A percentile compares a stretch with the other conserved stretches of the same genome.
These are phyloP conservation scores for Prionace glauca DNA, from an alignment of 2,797 vertebrate species.

Conservation along the genomic window DNA sequence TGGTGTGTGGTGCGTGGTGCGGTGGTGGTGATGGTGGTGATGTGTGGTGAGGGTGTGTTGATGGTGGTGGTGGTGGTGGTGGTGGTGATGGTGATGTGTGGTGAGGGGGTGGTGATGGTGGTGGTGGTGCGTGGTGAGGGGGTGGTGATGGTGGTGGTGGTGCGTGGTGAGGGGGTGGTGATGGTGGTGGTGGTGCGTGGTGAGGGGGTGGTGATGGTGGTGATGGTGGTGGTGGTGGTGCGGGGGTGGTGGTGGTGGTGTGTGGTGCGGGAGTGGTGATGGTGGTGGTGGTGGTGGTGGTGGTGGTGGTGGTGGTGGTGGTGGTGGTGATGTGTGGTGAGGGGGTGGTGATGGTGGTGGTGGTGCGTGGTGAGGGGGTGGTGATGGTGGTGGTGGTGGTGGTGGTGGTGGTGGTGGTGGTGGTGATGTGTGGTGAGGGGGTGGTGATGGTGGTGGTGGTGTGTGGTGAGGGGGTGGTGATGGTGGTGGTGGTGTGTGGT, in stretches of 20 bases:
- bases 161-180: too few relatives aligned
- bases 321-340: too few relatives aligned
- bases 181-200: background rate
- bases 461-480: too few relatives aligned
- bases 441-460: background rate
- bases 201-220: background rate
- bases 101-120: background rate
- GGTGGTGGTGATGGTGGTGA: background rate
- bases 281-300: too few relatives aligned
- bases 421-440: background rate
- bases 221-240: too few relatives aligned
- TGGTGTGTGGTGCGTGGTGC: background rate
- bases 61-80: fast-evolving
- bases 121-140: background rate
- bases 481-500: too few relatives aligned
- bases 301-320: too few relatives aligned
- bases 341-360: too few relatives aligned
- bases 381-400: background rate
- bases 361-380: background rate
- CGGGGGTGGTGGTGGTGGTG: background rate
- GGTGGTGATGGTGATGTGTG: background rate
- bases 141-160: background rate
- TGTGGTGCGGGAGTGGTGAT: background rate
- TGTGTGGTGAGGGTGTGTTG: too few relatives aligned
- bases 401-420: background rate